Evolutionary conservation across 1,140 invertebrate species (phyloP), one percentile per base, ranked within the genome.

Genomic region (Hormaphis cornu): DNA sequence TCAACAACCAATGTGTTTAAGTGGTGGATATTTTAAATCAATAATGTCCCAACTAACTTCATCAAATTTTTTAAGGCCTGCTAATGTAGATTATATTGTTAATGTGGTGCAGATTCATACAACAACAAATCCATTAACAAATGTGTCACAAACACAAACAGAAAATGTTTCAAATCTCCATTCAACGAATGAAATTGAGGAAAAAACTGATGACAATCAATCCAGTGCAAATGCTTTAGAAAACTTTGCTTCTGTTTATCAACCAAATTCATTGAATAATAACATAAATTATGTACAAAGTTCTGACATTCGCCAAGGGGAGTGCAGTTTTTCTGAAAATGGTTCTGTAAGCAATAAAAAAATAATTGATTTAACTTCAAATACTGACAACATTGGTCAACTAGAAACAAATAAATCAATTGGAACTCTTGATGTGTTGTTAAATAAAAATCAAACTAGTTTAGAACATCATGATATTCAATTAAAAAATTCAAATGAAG

Each of bases 41-140:
- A n/a, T n/a, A 58, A 77, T 83, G 22, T 82, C 82, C 14, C 82
- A 82, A 30, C 71, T 84, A 37, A 81, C 81, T 71, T 80, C 82
- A 35, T 74, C 83, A 63, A 80, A 83, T 48, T 81, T 84, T 78
- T 81, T 85, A 71, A 76, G 81, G 18, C 82, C 83, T 3, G 76
- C 77, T 4, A 74, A 79, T 24, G 77, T 81, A 8, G 77, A 82
- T 53, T 78, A 80, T 1, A 83, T 83, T 0, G 81, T 85, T 3
- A 83, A 85, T 72, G 81, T 85, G 0, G 83, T 85, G 2, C 84
- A 85, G 71, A 74, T 85, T 12, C 80, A 82, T 24, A 70, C 18
- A 16, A 48, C 61, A 8, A 30, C 61, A 22, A 66, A 50, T 22
- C 48, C 24, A 16, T 14, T 66, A 4, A 48, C 61, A 30, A 66